phyloP scores from a whole-genome alignment of 2,113 vertebrate genomes.

The Bucco capensis region DNA sequence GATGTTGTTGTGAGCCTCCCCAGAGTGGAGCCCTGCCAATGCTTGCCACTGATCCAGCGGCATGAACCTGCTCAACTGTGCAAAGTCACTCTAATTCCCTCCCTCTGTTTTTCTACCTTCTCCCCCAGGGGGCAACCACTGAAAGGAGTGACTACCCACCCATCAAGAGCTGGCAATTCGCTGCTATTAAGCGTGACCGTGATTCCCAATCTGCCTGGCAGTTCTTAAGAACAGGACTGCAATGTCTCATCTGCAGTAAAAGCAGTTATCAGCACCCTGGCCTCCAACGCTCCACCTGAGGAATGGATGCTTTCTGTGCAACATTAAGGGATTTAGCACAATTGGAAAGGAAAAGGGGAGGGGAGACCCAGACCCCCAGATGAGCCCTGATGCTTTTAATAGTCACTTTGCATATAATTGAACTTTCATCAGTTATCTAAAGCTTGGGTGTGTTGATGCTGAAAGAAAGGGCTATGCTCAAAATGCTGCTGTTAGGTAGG shows the following conservation, averaged over 20 bases:
- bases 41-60: constrained; percentile 81
- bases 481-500: not conserved
- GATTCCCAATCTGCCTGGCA: constrained; percentile 82
- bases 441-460: constrained; percentile 51
- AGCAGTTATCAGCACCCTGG: constrained; percentile 77
- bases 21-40: constrained; percentile 81
- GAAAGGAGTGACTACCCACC: constrained; percentile 85
- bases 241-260: constrained; percentile 79
- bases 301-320: constrained; percentile 61
- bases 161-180: constrained; percentile 84
- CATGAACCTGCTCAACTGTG: constrained; percentile 82
- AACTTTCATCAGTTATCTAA: constrained; percentile 66
- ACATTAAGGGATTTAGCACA: constrained; percentile 70
- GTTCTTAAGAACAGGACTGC: constrained; percentile 79
- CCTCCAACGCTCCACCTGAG: constrained; percentile 72
- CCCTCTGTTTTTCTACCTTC: constrained; percentile 86
- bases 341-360: constrained; percentile 55
- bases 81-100: constrained; percentile 86
- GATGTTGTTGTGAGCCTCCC: constrained; percentile 80
- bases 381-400: constrained; percentile 73
- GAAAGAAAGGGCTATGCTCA: constrained; percentile 28
- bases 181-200: constrained; percentile 82
- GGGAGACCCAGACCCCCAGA: constrained; percentile 66
- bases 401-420: constrained; percentile 72
- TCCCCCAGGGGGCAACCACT: constrained; percentile 83